A percentile compares a stretch with the other conserved stretches of the same genome.
These are phyloP conservation scores for Platalea minor DNA, from an alignment of 2,797 vertebrate species.

Conservation along the genomic window DNA sequence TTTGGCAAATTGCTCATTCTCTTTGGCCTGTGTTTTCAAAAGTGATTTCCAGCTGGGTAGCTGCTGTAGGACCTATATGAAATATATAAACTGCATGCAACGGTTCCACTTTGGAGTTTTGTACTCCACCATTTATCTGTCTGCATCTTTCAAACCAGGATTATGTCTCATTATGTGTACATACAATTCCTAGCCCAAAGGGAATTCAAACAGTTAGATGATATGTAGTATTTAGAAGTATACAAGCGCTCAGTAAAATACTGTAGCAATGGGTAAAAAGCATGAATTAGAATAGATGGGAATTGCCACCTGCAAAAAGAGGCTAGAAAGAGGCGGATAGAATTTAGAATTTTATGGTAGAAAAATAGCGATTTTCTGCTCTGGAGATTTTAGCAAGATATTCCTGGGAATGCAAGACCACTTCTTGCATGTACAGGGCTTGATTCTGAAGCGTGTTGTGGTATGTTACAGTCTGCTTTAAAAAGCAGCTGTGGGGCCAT, in stretches of 20 bases:
- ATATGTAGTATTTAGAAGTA: neutral
- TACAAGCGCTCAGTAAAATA: neutral
- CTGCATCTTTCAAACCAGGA: neutral
- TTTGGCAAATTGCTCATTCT: neutral
- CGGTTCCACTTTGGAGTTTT: neutral
- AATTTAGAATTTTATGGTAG: neutral
- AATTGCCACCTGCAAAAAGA: neutral
- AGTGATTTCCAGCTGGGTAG: neutral
- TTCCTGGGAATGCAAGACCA: neutral
- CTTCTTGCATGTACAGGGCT: neutral
- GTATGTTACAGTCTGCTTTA: neutral
- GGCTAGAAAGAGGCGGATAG: neutral
- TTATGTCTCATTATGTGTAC: neutral
- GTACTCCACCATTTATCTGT: neutral
- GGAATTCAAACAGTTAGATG: neutral
- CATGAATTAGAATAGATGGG: neutral
- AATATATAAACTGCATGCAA: neutral
- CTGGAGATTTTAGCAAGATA: neutral
- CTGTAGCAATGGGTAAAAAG: neutral
- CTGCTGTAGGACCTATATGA: neutral
- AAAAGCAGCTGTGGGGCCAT: neutral
- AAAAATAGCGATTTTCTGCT: neutral
- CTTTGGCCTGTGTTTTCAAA: neutral
- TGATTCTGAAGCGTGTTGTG: neutral
- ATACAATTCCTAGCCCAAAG: neutral